phyloP scores from a whole-genome alignment of 2,113 vertebrate species.

The Xiphorhynchus elegans region DNA sequence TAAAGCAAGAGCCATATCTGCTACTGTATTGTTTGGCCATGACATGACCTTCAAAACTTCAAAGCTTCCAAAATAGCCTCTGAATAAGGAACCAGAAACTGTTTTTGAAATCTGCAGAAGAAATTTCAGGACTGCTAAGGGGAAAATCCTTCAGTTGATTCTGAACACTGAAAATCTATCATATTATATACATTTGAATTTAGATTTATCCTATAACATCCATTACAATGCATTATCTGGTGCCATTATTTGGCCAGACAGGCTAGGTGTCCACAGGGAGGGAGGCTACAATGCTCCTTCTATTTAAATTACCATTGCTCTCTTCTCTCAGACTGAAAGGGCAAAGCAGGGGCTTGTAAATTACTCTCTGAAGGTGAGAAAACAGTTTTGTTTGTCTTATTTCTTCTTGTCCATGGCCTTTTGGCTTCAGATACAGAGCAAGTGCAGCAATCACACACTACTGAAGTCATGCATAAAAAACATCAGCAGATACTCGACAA shows the following conservation, averaged over 20 bases:
- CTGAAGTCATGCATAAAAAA: not conserved
- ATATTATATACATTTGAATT: not conserved
- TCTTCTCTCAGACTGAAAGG: not conserved
- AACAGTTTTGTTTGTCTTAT: not conserved
- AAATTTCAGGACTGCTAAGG: not conserved
- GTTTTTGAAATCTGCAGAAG: not conserved
- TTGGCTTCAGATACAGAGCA: not conserved
- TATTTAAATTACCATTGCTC: not conserved
- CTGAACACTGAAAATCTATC: not conserved
- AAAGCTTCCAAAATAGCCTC: not conserved
- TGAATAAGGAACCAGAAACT: not conserved
- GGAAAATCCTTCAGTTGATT: not conserved
- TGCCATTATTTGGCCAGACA: not conserved
- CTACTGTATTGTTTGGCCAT: not conserved
- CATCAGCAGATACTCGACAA: not conserved
- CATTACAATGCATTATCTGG: not conserved
- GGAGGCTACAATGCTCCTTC: not conserved
- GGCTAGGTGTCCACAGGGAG: not conserved
- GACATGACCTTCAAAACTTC: not conserved
- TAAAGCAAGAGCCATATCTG: not conserved
- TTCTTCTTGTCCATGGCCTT: not conserved
- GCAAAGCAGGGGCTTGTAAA: not conserved
- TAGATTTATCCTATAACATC: not conserved
- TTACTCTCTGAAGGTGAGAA: not conserved
- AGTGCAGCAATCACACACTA: not conserved